phyloP scores from a whole-genome alignment of 2,888 invertebrate species.

The Ctenicera cuprea region DNA sequence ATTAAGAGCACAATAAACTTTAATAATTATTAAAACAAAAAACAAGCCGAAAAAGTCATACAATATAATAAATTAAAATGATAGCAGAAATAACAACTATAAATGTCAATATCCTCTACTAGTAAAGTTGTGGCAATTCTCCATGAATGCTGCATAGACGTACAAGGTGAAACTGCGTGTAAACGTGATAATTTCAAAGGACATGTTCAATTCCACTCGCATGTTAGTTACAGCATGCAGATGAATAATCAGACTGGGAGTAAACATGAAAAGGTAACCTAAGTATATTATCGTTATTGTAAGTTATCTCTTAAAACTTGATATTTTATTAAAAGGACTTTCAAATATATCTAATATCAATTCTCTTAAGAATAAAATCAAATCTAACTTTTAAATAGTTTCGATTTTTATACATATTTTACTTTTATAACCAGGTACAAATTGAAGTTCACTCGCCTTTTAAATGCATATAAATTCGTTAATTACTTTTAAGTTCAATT shows the following conservation, averaged over 20 bases:
- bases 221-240: slow-evolving; percentile 61
- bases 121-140: slow-evolving; percentile 15
- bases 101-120: slow-evolving; percentile 25
- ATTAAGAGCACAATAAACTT: too few species aligned
- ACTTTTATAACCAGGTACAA: not conserved
- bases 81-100: not conserved
- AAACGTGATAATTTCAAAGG: slow-evolving; percentile 25
- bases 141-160: slow-evolving; percentile 47
- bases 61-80: not conserved
- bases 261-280: slow-evolving; percentile 56
- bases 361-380: too few species aligned
- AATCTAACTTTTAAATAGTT: too few species aligned
- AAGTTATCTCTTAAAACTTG: not conserved
- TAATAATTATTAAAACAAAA: too few species aligned
- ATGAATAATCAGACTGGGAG: slow-evolving; percentile 52
- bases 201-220: slow-evolving; percentile 36
- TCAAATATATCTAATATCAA: too few species aligned
- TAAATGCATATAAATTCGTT: not conserved
- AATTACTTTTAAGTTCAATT: slow-evolving; percentile 21
- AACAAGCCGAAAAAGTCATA: too few species aligned
- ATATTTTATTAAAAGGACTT: too few species aligned
- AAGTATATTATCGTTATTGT: not conserved
- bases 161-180: slow-evolving; percentile 37
- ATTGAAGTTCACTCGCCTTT: not conserved
- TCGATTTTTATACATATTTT: too few species aligned